Conservation (phyloP, 2,113 vertebrate genomes). For the Oryzias woworae region DNA sequence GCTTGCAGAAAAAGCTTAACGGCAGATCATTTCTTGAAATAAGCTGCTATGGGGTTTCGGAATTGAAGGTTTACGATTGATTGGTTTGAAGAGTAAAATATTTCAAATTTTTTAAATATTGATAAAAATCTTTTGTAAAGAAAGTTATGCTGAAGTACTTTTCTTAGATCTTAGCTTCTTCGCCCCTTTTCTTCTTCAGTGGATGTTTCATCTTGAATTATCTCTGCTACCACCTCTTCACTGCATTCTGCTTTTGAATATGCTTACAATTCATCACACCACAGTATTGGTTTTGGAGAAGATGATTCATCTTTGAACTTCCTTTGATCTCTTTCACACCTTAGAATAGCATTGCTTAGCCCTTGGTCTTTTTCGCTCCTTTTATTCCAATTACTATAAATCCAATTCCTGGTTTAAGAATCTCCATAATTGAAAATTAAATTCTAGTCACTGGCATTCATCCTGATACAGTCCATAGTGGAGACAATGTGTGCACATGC, state of each 20-base stretch:
- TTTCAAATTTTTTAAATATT: not conserved
- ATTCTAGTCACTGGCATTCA: constrained; percentile 1
- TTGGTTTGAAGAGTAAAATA: not conserved
- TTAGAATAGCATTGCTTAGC: constrained; percentile 29
- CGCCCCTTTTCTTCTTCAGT: not conserved
- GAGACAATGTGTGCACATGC: not conserved
- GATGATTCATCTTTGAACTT: constrained; percentile 37
- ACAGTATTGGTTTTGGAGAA: not conserved
- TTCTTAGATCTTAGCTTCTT: not conserved
- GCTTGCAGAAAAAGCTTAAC: too few species aligned
- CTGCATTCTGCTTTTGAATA: constrained; percentile 1
- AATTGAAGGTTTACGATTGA: too few species aligned
- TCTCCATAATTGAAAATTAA: constrained; percentile 26
- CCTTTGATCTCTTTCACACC: constrained; percentile 54
- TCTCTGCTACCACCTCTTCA: not conserved
- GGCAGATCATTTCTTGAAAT: too few species aligned
- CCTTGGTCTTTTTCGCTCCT: constrained; percentile 18
- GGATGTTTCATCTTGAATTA: not conserved
- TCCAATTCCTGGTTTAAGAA: constrained; percentile 32
- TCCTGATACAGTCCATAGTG: not conserved
- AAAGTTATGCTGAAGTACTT: not conserved
- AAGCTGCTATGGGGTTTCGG: too few species aligned
- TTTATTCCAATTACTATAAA: constrained; percentile 51
- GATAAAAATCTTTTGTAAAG: not conserved
- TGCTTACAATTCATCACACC: constrained; percentile 12